Evolutionary conservation across 2,888 invertebrate genomes (phyloP).

Genomic region (Oligia strigilis): DNA sequence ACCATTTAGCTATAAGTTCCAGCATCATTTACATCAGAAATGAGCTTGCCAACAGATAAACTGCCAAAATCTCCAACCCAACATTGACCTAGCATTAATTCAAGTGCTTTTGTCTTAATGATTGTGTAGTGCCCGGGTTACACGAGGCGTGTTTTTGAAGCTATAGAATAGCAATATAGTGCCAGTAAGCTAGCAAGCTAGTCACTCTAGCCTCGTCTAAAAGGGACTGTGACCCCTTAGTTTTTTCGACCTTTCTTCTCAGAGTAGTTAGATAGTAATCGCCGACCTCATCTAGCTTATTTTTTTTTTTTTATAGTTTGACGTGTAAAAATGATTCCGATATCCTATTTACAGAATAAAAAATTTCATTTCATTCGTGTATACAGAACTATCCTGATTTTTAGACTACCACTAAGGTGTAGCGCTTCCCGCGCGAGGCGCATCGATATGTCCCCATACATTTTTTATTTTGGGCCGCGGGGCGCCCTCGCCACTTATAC

Average conservation of each 20-base stretch:
- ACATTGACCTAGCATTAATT: constrained; percentile 43
- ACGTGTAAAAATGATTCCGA: too few species aligned
- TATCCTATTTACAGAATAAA: too few species aligned
- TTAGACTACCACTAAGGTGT: too few species aligned
- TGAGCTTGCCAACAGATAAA: constrained; percentile 29
- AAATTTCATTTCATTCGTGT: not conserved
- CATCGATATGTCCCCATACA: too few species aligned
- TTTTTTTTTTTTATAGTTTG: too few species aligned
- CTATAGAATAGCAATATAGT: not conserved
- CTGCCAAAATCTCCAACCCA: constrained; percentile 26
- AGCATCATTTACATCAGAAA: constrained; percentile 30
- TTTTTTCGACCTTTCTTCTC: too few species aligned
- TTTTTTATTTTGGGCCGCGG: too few species aligned
- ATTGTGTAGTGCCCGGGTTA: constrained; percentile 21
- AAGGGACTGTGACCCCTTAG: too few species aligned
- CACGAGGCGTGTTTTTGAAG: not conserved
- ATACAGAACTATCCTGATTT: not conserved
- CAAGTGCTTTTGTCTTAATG: constrained; percentile 28
- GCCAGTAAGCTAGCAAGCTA: not conserved
- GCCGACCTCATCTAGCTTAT: too few species aligned
- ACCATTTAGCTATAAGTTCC: not conserved
- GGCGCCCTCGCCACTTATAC: too few species aligned
- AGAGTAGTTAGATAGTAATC: too few species aligned
- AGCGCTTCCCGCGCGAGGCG: too few species aligned
- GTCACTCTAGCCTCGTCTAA: not conserved